Evolutionary conservation across 1,140 invertebrate species (phyloP).

Genomic region (Drosophila punjabiensis): DNA sequence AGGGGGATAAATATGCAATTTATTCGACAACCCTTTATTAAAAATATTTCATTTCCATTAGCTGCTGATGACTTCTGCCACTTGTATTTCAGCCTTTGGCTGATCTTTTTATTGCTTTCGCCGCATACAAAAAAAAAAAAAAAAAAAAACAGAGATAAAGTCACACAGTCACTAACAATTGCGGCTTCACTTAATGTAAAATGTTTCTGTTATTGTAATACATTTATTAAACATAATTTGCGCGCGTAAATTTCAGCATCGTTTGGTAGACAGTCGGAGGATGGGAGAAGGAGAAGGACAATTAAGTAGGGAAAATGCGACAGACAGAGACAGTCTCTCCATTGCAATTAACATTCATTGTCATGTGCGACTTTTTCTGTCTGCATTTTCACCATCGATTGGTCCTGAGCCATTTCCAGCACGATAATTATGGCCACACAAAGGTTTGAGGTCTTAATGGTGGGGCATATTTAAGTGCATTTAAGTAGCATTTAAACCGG

Average conservation of each 20-base stretch:
- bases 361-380: slow-evolving; percentile 72
- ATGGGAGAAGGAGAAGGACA: not conserved
- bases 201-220: slow-evolving; percentile 74
- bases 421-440: slow-evolving; percentile 71
- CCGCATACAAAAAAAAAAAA: slow-evolving; percentile 10
- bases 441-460: slow-evolving; percentile 48
- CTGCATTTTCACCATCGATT: slow-evolving; percentile 38
- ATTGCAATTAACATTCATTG: slow-evolving; percentile 82
- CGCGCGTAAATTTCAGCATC: slow-evolving; percentile 63
- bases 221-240: slow-evolving; percentile 83
- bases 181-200: slow-evolving; percentile 68
- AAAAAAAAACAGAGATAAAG: not conserved
- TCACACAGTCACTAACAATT: slow-evolving; percentile 41
- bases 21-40: slow-evolving; percentile 23
- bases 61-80: slow-evolving; percentile 28
- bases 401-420: slow-evolving; percentile 61
- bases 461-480: slow-evolving; percentile 75
- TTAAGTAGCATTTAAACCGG: slow-evolving; percentile 71
- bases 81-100: slow-evolving; percentile 22
- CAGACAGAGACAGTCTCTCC: slow-evolving; percentile 18
- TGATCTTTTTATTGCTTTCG: slow-evolving; percentile 75
- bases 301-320: slow-evolving; percentile 13
- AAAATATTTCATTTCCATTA: slow-evolving; percentile 48
- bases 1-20: slow-evolving; percentile 18
- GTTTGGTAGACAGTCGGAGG: slow-evolving; percentile 18